Evolutionary conservation across 1,140 invertebrate species (phyloP).

Genomic region (Drosophila mojavensis): DNA sequence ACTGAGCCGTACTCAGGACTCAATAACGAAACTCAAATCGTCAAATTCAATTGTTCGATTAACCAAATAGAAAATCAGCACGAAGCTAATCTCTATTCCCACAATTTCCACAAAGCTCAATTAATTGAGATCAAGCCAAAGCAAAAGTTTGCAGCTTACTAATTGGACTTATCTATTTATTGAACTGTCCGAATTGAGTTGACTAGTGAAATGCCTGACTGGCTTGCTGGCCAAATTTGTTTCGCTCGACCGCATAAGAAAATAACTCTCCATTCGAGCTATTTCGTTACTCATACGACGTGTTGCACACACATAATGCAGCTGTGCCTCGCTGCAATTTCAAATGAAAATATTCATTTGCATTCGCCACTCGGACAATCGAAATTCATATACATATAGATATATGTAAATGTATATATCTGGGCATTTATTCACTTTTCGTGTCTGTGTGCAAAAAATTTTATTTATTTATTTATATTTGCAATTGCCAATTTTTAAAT

Average conservation of each 20-base stretch:
- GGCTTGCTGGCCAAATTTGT: constrained; percentile 14
- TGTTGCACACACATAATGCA: constrained; percentile 29
- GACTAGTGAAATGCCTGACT: constrained; percentile 16
- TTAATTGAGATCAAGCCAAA: constrained; percentile 15
- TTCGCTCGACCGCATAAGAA: constrained; percentile 14
- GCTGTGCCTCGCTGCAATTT: not conserved
- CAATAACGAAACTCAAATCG: not conserved
- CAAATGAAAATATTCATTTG: constrained; percentile 12
- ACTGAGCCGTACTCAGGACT: too few species aligned
- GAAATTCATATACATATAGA: not conserved
- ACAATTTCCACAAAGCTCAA: constrained; percentile 14
- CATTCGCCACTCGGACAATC: not conserved
- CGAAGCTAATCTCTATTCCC: constrained; percentile 22
- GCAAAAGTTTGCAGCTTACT: constrained; percentile 13
- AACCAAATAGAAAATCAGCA: constrained; percentile 1
- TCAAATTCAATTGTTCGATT: constrained; percentile 13
- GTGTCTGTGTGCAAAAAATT: not conserved
- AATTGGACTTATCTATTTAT: constrained; percentile 49
- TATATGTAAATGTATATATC: not conserved
- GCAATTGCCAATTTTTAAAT: not conserved
- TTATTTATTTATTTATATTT: constrained; percentile 4
- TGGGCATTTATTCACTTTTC: not conserved
- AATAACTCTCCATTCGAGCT: constrained; percentile 11
- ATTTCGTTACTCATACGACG: constrained; percentile 26
- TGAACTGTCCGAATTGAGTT: constrained; percentile 41